phyloP scores from a whole-genome alignment of 1,140 invertebrate genomes.

The Copidosoma floridanum region DNA sequence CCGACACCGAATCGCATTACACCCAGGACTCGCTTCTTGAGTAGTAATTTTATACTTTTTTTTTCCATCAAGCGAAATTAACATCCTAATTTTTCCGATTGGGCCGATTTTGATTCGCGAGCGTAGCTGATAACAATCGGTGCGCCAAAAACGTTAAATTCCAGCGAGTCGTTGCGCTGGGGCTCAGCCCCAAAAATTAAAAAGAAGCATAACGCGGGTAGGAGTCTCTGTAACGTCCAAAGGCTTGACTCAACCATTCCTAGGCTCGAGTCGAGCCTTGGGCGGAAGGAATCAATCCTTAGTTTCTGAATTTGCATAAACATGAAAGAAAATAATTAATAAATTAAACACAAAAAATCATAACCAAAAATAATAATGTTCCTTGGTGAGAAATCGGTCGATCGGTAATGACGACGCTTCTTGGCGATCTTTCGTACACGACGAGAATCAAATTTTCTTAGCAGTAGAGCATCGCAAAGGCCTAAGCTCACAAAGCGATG shows the following conservation, averaged over 20 bases:
- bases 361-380: conserved; percentile 19
- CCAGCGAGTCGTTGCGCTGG: conserved; percentile 12
- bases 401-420: too few species aligned
- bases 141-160: background rate
- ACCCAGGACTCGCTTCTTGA: background rate
- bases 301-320: conserved; percentile 35
- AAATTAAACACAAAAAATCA: conserved; percentile 22
- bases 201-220: conserved; percentile 59
- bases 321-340: conserved; percentile 29
- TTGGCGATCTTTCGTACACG: conserved; percentile 1
- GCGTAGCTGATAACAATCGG: background rate
- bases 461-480: conserved; percentile 19
- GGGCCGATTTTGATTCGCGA: conserved; percentile 37
- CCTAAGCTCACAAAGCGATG: conserved; percentile 26
- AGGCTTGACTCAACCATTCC: conserved; percentile 29
- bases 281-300: conserved; percentile 36
- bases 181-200: conserved; percentile 34
- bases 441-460: too few species aligned
- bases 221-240: conserved; percentile 51
- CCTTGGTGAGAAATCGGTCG: background rate
- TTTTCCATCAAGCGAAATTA: conserved; percentile 47
- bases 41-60: too few species aligned
- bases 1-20: background rate
- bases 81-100: conserved; percentile 54
- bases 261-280: conserved; percentile 33